A percentile compares a stretch with the other conserved stretches of the same genome.
Conservation (phyloP, 2,797 vertebrate genomes). For the Mormyrus proboscirostris region DNA sequence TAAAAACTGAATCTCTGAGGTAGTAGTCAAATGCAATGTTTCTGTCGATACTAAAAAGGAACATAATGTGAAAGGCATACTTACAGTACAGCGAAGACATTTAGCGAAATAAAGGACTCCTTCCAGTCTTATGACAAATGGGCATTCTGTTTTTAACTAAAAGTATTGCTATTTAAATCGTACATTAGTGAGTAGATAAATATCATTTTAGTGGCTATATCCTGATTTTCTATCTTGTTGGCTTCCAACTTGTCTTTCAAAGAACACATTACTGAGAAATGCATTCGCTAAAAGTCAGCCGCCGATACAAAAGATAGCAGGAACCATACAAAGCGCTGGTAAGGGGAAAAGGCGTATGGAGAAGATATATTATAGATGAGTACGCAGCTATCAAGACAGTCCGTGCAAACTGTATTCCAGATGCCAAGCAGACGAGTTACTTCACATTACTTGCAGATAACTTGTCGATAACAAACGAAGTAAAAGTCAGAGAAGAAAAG, state of each 20-base stretch:
- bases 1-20: neutral
- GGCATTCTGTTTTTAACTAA: constrained; percentile 45
- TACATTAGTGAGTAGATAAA: neutral
- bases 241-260: neutral
- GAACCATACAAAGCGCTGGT: neutral
- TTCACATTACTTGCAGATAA: neutral
- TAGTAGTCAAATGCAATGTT: neutral
- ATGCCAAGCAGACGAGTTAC: neutral
- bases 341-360: neutral
- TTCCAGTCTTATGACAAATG: neutral
- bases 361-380: neutral
- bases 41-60: neutral
- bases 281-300: constrained; percentile 2
- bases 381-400: neutral
- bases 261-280: neutral
- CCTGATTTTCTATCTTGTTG: neutral
- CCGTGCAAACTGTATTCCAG: neutral
- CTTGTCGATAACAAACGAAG: constrained; percentile 30
- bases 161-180: neutral
- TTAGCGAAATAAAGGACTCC: neutral
- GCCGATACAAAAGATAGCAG: neutral
- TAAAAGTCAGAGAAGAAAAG: constrained; percentile 33
- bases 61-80: neutral
- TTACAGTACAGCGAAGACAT: neutral
- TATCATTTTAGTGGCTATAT: neutral